These are phyloP conservation scores for Poecilus cupreus DNA, from an alignment of 2,888 invertebrate species.

Conservation along the genomic window DNA sequence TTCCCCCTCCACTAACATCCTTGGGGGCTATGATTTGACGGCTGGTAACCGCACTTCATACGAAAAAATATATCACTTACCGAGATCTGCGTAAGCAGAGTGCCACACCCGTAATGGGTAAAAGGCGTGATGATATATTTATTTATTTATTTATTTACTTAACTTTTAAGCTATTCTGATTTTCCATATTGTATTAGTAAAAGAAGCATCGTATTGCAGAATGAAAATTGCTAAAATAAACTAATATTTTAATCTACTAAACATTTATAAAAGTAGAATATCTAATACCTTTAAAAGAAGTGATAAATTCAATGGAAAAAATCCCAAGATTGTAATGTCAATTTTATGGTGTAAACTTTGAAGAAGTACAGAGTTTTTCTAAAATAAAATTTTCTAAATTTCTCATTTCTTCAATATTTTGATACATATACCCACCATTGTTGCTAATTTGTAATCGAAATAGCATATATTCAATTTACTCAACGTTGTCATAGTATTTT, in stretches of 20 bases:
- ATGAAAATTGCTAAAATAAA: conserved; percentile 7
- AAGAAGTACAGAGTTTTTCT: conserved; percentile 3
- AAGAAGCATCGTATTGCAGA: not conserved
- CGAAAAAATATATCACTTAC: no score
- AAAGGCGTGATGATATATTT: no score
- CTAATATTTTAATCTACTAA: no score
- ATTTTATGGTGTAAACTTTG: conserved; percentile 6
- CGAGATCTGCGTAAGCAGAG: no score
- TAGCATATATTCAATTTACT: conserved; percentile 7
- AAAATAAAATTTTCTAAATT: not conserved
- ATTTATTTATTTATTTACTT: not conserved
- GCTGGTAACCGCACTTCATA: no score
- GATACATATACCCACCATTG: not conserved
- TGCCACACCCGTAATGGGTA: no score
- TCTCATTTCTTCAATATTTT: not conserved
- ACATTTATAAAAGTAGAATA: no score
- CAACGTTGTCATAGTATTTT: not conserved
- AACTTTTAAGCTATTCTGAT: not conserved
- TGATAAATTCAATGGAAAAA: not conserved
- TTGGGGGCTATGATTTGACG: no score
- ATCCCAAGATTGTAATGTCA: not conserved
- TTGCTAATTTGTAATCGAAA: not conserved
- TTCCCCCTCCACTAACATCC: no score
- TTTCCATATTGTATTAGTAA: not conserved
- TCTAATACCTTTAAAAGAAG: not conserved